phyloP scores from a whole-genome alignment of 2,888 invertebrate species.

The Polyommatus iphigenia region DNA sequence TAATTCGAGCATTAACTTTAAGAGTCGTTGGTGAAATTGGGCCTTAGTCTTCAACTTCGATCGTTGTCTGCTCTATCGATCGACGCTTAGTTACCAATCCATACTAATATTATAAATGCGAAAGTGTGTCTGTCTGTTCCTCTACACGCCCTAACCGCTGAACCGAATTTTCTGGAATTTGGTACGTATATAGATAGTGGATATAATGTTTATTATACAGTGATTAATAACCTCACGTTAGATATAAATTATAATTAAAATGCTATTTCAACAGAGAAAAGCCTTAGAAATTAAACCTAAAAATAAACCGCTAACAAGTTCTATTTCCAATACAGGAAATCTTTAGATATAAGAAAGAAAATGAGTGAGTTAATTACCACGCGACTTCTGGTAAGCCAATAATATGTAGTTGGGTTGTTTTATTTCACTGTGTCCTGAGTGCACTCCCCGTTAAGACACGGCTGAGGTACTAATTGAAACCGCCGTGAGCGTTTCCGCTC shows the following conservation, averaged over 20 bases:
- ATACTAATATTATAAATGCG: background rate
- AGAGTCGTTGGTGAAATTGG: too few relatives aligned
- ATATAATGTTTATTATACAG: too few relatives aligned
- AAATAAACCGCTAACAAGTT: background rate
- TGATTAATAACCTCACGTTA: too few relatives aligned
- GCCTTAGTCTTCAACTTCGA: too few relatives aligned
- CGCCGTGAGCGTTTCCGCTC: constrained; percentile 56
- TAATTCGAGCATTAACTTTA: too few relatives aligned
- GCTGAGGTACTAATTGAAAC: constrained; percentile 59
- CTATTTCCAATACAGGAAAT: background rate
- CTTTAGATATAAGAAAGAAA: background rate
- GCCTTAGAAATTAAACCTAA: background rate
- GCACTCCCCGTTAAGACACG: constrained; percentile 36
- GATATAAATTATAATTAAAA: too few relatives aligned
- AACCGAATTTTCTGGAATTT: too few relatives aligned
- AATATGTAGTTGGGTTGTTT: constrained; percentile 36
- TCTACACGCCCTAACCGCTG: background rate
- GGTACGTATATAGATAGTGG: too few relatives aligned
- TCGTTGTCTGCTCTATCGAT: too few relatives aligned
- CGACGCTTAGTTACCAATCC: too few relatives aligned
- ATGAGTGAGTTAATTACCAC: background rate
- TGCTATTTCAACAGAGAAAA: background rate
- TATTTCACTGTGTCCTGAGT: constrained; percentile 40
- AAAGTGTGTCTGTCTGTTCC: background rate
- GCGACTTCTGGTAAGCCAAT: constrained; percentile 8